Percentiles rank a stretch among this genome's conserved stretches.
phyloP scores from a whole-genome alignment of 2,888 invertebrate genomes.

The Campoletis raptor region DNA sequence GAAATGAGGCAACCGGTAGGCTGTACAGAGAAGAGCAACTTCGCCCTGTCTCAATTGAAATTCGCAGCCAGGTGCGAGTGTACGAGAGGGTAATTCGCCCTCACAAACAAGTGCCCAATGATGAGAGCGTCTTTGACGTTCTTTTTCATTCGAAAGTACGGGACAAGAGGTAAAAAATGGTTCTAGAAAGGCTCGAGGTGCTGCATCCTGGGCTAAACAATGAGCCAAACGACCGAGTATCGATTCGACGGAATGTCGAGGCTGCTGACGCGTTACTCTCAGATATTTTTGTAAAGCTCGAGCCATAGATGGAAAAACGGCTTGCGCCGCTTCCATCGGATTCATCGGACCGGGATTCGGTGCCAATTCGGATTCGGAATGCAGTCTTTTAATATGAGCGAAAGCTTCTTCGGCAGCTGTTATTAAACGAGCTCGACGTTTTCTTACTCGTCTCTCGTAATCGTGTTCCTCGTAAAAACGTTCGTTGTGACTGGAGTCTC shows the following conservation, averaged over 20 bases:
- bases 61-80: constrained; percentile 92
- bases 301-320: constrained; percentile 98
- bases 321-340: constrained; percentile 98
- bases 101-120: constrained; percentile 99
- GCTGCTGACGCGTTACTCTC: constrained; percentile 97
- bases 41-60: constrained; percentile 98
- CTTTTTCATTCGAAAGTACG: constrained; percentile 94
- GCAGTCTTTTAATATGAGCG: constrained; percentile 96
- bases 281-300: constrained; percentile 98
- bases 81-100: constrained; percentile 92
- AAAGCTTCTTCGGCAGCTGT: constrained; percentile 99
- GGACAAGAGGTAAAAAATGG: constrained; percentile 95
- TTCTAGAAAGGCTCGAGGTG: constrained; percentile 97
- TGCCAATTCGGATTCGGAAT: constrained; percentile 90
- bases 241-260: constrained; percentile 96
- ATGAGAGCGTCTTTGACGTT: constrained; percentile 91
- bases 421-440: constrained; percentile 94
- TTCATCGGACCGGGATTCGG: constrained; percentile 91
- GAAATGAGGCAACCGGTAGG: constrained; percentile 96
- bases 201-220: constrained; percentile 97
- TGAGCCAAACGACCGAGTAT: constrained; percentile 96
- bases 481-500: constrained; percentile 98
- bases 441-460: constrained; percentile 96
- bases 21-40: constrained; percentile 94
- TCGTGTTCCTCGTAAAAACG: constrained; percentile 99